These are phyloP conservation scores for Andrena marginata DNA, from an alignment of 2,888 invertebrate genomes.

Conservation along the genomic window DNA sequence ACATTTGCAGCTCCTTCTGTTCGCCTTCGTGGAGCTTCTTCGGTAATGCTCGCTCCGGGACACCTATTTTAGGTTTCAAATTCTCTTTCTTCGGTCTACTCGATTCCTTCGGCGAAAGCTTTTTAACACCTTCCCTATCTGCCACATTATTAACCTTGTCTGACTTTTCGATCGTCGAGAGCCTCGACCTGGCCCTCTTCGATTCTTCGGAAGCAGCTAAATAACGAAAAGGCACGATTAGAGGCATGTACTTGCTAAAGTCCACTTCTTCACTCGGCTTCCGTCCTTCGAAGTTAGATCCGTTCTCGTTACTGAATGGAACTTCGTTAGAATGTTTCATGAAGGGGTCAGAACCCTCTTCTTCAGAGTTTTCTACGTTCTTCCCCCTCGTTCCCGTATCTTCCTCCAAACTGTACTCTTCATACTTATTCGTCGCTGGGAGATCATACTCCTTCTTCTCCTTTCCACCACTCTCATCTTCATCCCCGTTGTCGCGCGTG, in stretches of 20 bases:
- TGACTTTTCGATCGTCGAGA: neutral
- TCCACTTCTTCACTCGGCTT: conserved; percentile 49
- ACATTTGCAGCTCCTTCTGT: conserved; percentile 71
- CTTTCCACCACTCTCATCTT: conserved; percentile 32
- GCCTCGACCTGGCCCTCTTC: conserved; percentile 12
- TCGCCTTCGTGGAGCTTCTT: conserved; percentile 75
- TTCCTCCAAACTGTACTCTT: conserved; percentile 78
- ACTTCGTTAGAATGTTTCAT: neutral
- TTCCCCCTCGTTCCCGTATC: conserved; percentile 16
- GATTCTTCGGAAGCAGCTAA: conserved; percentile 68
- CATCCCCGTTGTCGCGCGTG: conserved; percentile 6
- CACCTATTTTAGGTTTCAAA: conserved; percentile 51
- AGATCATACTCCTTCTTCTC: conserved; percentile 56
- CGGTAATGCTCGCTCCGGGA: conserved; percentile 60
- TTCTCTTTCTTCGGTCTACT: conserved; percentile 40
- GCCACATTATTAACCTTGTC: conserved; percentile 1
- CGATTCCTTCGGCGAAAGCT: neutral
- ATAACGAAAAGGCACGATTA: conserved; percentile 76
- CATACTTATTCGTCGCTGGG: conserved; percentile 75
- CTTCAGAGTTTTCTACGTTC: conserved; percentile 10
- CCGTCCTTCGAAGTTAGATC: neutral
- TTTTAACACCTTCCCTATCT: neutral
- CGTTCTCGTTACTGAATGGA: neutral
- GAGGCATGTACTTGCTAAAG: conserved; percentile 70
- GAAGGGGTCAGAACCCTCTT: neutral